Evolutionary conservation across 2,888 invertebrate species (phyloP).

Genomic region (Priocnemis perturbator): DNA sequence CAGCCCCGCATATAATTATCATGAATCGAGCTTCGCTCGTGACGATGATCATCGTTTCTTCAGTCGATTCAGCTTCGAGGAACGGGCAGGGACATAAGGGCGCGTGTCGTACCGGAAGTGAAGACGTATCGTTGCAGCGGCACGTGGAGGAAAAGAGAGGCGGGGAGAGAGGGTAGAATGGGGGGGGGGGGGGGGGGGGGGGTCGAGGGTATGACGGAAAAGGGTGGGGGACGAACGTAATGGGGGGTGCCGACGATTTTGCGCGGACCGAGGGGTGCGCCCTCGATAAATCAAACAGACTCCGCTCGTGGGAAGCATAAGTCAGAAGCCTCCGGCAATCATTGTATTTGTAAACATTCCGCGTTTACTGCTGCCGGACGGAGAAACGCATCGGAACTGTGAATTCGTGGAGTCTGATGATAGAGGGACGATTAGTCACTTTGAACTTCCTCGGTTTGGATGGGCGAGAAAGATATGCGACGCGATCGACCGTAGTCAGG

Average conservation of each 20-base stretch:
- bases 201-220: background rate
- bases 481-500: background rate
- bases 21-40: conserved; percentile 27
- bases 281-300: conserved; percentile 66
- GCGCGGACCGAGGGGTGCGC: conserved; percentile 52
- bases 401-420: background rate
- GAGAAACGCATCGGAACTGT: background rate
- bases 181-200: background rate
- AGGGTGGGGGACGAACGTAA: conserved; percentile 30
- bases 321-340: conserved; percentile 61
- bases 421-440: too few relatives aligned
- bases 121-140: conserved; percentile 68
- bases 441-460: background rate
- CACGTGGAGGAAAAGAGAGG: conserved; percentile 56
- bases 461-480: background rate
- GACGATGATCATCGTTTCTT: conserved; percentile 39
- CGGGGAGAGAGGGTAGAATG: too few relatives aligned
- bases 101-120: conserved; percentile 69
- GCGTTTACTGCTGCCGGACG: conserved; percentile 54
- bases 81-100: conserved; percentile 54
- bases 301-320: conserved; percentile 69
- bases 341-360: conserved; percentile 64
- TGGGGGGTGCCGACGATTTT: conserved; percentile 55
- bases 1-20: conserved; percentile 23
- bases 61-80: conserved; percentile 24